A percentile compares a stretch with the other conserved stretches of the same genome.
Conservation (phyloP, 1,140 invertebrate species). For the Ceratosolen solmsi region DNA sequence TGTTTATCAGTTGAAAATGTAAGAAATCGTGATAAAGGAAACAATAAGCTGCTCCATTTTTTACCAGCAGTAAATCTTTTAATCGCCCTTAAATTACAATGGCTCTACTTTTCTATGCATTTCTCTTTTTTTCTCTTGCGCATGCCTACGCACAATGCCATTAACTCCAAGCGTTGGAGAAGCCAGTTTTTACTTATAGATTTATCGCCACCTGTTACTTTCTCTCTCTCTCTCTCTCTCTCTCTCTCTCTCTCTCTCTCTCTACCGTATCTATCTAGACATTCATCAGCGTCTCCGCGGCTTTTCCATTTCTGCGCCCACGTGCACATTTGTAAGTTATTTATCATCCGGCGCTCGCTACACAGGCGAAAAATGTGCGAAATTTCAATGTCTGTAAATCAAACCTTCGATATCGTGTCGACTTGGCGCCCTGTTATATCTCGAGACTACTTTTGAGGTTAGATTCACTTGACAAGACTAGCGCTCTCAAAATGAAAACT, state of each 20-base stretch:
- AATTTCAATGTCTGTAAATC: not conserved
- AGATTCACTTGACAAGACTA: not conserved
- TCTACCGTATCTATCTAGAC: not conserved
- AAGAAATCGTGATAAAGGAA: too few relatives aligned
- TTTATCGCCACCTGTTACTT: not conserved
- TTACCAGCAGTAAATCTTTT: not conserved
- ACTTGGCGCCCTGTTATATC: not conserved
- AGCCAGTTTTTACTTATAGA: not conserved
- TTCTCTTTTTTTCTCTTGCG: too few relatives aligned
- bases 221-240: not conserved
- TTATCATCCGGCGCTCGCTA: not conserved
- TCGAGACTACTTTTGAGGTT: not conserved
- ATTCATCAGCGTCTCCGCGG: slow-evolving; percentile 7
- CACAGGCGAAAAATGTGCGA: not conserved
- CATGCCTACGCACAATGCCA: not conserved
- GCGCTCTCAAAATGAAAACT: too few relatives aligned
- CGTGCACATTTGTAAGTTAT: not conserved
- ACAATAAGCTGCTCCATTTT: not conserved
- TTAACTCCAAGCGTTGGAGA: not conserved
- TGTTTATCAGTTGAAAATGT: too few relatives aligned
- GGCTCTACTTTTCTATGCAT: not conserved
- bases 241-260: not conserved
- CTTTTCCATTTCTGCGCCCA: not conserved
- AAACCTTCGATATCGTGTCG: not conserved
- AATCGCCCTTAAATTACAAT: not conserved